Evolutionary conservation across 2,888 invertebrate species (phyloP).

Genomic region (Carterocephalus palaemon): DNA sequence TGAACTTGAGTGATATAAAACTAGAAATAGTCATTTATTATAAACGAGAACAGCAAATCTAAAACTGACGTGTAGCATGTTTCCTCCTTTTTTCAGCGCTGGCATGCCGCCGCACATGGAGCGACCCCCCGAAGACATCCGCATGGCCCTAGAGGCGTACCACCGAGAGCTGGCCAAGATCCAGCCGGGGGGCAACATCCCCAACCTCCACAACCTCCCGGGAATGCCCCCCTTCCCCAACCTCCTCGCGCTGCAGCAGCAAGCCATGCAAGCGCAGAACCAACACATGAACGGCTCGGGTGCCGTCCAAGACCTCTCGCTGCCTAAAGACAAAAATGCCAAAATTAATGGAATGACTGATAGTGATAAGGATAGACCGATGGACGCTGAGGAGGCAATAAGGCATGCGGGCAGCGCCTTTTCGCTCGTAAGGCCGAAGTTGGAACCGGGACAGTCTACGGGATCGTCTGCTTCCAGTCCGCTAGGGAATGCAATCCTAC

Average conservation of each 20-base stretch:
- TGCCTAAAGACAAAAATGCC: conserved; percentile 86
- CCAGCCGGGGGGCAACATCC: conserved; percentile 82
- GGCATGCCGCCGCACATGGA: conserved; percentile 81
- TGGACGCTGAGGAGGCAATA: conserved; percentile 83
- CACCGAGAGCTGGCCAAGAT: conserved; percentile 95
- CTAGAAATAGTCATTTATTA: too few species aligned
- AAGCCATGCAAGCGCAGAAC: conserved; percentile 69
- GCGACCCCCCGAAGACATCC: conserved; percentile 88
- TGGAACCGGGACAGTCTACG: conserved; percentile 87
- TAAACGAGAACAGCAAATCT: conserved; percentile 73
- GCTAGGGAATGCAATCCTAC: conserved; percentile 90
- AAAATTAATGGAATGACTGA: conserved; percentile 83
- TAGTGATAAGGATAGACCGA: conserved; percentile 82
- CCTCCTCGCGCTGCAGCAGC: conserved; percentile 88
- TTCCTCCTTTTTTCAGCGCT: conserved; percentile 91
- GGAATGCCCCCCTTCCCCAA: conserved; percentile 80
- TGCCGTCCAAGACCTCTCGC: conserved; percentile 89
- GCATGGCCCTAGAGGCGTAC: conserved; percentile 93
- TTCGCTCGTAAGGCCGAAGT: conserved; percentile 91
- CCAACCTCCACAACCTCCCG: conserved; percentile 73
- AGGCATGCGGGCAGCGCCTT: conserved; percentile 91
- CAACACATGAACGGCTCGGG: conserved; percentile 82
- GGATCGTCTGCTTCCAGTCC: conserved; percentile 91
- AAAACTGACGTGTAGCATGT: conserved; percentile 84
- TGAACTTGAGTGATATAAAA: too few species aligned